Conservation (phyloP, 2,888 invertebrate species). For the Agrochola lychnidis region DNA sequence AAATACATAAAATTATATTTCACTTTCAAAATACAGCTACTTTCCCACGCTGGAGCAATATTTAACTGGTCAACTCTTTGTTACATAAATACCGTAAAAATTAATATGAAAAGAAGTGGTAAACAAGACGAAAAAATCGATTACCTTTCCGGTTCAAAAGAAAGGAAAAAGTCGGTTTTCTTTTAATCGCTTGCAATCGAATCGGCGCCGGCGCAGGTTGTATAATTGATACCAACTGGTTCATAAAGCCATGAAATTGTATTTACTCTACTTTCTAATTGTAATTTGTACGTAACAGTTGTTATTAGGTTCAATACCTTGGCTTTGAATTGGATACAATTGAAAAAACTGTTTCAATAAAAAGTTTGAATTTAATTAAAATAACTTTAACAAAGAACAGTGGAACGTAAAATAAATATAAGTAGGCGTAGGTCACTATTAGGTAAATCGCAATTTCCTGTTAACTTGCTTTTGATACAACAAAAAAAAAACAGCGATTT, state of each 20-base stretch:
- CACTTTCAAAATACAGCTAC: constrained; percentile 41
- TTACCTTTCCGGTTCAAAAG: constrained; percentile 48
- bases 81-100: constrained; percentile 36
- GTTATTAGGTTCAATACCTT: constrained; percentile 51
- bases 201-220: constrained; percentile 62
- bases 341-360: neutral
- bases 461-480: too few species aligned
- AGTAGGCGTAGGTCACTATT: neutral
- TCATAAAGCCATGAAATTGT: constrained; percentile 73
- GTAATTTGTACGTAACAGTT: constrained; percentile 64
- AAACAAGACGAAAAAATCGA: constrained; percentile 47
- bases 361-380: neutral
- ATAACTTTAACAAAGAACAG: neutral
- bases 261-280: constrained; percentile 81
- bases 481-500: neutral
- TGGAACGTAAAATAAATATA: too few species aligned
- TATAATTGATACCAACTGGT: constrained; percentile 67
- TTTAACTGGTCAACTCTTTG: constrained; percentile 7
- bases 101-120: neutral
- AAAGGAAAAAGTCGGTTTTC: constrained; percentile 54
- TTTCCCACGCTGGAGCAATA: constrained; percentile 38
- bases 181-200: constrained; percentile 57
- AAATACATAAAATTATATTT: neutral
- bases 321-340: constrained; percentile 31
- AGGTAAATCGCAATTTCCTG: neutral